A percentile compares a stretch with the other conserved stretches of the same genome.
Evolutionary conservation across 2,888 invertebrate genomes (phyloP).

Genomic region (Drosophila barbarae): DNA sequence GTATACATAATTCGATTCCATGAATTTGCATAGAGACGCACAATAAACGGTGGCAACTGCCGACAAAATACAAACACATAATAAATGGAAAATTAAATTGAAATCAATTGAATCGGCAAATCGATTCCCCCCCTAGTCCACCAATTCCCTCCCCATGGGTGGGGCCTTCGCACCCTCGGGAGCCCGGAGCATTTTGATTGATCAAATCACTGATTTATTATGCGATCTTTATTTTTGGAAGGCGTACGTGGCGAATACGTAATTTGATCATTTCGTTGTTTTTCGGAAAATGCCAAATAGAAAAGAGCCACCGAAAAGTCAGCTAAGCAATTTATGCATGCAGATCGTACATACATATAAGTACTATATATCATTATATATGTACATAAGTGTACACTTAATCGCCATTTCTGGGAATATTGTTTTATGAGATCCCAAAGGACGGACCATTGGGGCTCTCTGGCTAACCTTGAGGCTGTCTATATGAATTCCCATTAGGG

Average conservation of each 20-base stretch:
- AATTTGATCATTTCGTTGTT: constrained; percentile 48
- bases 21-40: constrained; percentile 51
- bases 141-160: constrained; percentile 4
- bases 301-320: constrained; percentile 16
- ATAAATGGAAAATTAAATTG: constrained; percentile 50
- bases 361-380: no score
- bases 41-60: constrained; percentile 27
- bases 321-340: constrained; percentile 16
- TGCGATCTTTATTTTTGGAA: constrained; percentile 36
- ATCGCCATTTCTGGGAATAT: constrained; percentile 19
- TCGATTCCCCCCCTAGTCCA: background rate
- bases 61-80: constrained; percentile 15
- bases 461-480: constrained; percentile 23
- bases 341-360: constrained; percentile 3
- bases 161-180: constrained; percentile 26
- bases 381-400: constrained; percentile 5
- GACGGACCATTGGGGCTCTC: background rate
- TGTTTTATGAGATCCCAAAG: constrained; percentile 10
- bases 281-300: constrained; percentile 12
- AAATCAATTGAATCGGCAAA: constrained; percentile 60
- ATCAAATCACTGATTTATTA: constrained; percentile 55
- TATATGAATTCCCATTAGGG: constrained; percentile 26
- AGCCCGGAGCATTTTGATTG: constrained; percentile 38
- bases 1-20: constrained; percentile 50
- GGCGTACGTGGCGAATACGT: constrained; percentile 32